A percentile compares a stretch with the other conserved stretches of the same genome.
Evolutionary conservation across 2,113 vertebrate species (phyloP).

Genomic region (Spea bombifrons): DNA sequence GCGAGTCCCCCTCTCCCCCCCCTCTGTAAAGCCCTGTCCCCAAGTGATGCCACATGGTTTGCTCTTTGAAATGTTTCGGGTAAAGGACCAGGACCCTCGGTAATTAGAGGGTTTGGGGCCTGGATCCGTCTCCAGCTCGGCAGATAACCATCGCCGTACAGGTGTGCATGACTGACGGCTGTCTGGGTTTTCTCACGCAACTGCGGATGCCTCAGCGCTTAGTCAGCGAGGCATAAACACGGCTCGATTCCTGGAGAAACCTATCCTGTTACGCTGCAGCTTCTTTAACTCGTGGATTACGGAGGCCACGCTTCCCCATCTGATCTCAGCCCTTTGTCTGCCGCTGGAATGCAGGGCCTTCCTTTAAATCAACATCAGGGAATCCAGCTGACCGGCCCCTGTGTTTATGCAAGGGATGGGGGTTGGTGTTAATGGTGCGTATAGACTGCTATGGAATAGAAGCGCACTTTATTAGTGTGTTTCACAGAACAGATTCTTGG

Average conservation of each 20-base stretch:
- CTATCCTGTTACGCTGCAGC: neutral
- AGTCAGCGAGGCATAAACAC: constrained; percentile 1
- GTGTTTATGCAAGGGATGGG: constrained; percentile 1
- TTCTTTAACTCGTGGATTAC: neutral
- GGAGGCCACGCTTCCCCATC: neutral
- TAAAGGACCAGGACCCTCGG: too few species aligned
- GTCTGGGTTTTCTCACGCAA: constrained; percentile 33
- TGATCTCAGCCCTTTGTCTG: constrained; percentile 6
- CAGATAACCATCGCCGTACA: constrained; percentile 19
- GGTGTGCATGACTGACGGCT: constrained; percentile 16
- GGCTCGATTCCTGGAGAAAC: neutral
- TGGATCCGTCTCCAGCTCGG: neutral
- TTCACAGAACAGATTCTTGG: too few species aligned
- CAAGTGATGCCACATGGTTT: too few species aligned
- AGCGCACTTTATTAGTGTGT: too few species aligned
- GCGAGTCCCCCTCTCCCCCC: neutral
- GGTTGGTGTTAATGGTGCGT: neutral
- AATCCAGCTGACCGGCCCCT: constrained; percentile 33
- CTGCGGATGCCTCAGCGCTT: neutral
- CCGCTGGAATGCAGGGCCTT: constrained; percentile 42
- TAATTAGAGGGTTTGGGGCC: neutral
- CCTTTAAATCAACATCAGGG: constrained; percentile 41
- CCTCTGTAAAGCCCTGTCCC: neutral
- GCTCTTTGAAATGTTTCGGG: too few species aligned
- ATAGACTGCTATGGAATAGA: neutral